Evolutionary conservation across 2,888 invertebrate species (phyloP).

Genomic region (Eupithecia centaureata): DNA sequence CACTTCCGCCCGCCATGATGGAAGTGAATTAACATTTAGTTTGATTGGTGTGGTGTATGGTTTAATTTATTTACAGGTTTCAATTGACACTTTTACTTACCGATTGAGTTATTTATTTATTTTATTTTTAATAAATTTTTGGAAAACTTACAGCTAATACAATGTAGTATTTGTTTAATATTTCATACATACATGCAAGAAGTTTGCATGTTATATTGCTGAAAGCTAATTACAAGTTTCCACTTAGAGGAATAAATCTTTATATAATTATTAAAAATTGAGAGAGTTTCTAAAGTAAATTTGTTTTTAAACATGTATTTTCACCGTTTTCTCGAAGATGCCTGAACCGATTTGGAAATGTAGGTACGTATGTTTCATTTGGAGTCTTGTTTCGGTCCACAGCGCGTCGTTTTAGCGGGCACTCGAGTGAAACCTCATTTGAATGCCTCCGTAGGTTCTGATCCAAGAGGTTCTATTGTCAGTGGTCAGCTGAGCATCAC

Average conservation of each 20-base stretch:
- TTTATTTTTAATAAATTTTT: too few species aligned
- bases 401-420: conserved; percentile 55
- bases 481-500: conserved; percentile 40
- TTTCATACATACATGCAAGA: too few species aligned
- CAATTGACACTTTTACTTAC: not conserved
- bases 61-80: not conserved
- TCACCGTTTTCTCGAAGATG: too few species aligned
- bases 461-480: conserved; percentile 43
- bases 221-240: too few species aligned
- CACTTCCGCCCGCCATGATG: conserved; percentile 42
- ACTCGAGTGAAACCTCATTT: conserved; percentile 67
- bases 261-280: too few species aligned
- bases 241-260: too few species aligned
- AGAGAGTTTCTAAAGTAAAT: too few species aligned
- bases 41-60: conserved; percentile 24
- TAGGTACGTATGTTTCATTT: not conserved
- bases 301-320: too few species aligned
- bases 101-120: not conserved
- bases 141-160: too few species aligned
- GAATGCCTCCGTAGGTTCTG: conserved; percentile 47
- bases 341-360: too few species aligned
- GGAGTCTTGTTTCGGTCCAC: conserved; percentile 44
- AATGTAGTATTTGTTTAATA: too few species aligned
- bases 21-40: conserved; percentile 33
- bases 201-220: too few species aligned